Conservation (phyloP, 2,797 vertebrate genomes). For the Myotis vivesi region DNA sequence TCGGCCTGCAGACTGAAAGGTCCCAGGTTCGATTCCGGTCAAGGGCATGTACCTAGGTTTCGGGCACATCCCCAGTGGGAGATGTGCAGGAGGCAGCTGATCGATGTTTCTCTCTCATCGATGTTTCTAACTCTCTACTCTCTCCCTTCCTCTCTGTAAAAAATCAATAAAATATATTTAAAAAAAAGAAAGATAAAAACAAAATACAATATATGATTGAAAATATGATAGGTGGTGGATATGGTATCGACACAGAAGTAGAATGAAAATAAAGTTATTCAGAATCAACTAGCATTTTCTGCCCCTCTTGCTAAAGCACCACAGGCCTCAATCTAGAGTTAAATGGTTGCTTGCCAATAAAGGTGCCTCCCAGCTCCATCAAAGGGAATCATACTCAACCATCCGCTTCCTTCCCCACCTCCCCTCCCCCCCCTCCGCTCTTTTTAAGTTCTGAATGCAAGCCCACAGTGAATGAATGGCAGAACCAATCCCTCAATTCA, state of each 20-base stretch:
- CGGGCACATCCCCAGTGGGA: too few relatives aligned
- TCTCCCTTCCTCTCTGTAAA: too few relatives aligned
- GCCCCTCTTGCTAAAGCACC: not conserved
- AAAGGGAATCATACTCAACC: conserved; percentile 29
- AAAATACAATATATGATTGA: not conserved
- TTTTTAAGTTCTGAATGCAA: conserved; percentile 55
- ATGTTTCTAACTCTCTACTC: too few relatives aligned
- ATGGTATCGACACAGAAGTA: not conserved
- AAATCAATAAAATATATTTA: too few relatives aligned
- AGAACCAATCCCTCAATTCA: conserved; percentile 55
- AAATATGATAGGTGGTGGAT: not conserved
- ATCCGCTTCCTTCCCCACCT: not conserved
- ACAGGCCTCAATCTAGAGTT: conserved; percentile 10
- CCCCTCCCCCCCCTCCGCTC: not conserved
- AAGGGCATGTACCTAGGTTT: too few relatives aligned
- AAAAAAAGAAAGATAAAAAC: not conserved
- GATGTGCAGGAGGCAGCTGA: too few relatives aligned
- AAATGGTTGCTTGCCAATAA: conserved; percentile 6
- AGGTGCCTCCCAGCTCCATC: not conserved
- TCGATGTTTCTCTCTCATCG: too few relatives aligned
- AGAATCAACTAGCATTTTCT: conserved; percentile 26
- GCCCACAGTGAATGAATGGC: conserved; percentile 11
- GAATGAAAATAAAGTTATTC: conserved; percentile 26
- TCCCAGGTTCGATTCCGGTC: too few relatives aligned
- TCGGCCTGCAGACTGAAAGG: too few relatives aligned